phyloP scores from a whole-genome alignment of 2,797 vertebrate species.

The Triplophysa yarkandensis region DNA sequence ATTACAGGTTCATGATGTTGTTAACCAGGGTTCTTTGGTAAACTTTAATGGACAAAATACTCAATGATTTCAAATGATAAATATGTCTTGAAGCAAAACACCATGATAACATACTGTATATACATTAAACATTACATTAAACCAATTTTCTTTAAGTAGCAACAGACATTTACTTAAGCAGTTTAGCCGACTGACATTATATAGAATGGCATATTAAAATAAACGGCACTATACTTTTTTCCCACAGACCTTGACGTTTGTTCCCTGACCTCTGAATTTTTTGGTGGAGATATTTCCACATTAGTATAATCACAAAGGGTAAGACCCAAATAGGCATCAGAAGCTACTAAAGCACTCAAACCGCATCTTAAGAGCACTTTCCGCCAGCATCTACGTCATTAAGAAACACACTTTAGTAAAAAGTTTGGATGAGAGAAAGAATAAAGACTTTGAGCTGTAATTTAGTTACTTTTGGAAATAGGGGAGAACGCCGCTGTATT shows the following conservation, averaged over 20 bases:
- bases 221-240: not conserved
- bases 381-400: not conserved
- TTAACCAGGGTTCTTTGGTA: too few species aligned
- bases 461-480: not conserved
- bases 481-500: not conserved
- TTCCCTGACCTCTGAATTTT: not conserved
- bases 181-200: not conserved
- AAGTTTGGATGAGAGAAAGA: not conserved
- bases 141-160: too few species aligned
- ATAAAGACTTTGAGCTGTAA: not conserved
- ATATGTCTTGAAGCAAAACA: too few species aligned
- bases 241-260: not conserved
- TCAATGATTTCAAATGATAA: too few species aligned
- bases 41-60: too few species aligned
- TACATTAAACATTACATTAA: too few species aligned
- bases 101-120: too few species aligned
- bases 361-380: not conserved
- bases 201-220: not conserved
- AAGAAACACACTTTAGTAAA: not conserved
- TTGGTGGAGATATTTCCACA: not conserved
- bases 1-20: too few species aligned
- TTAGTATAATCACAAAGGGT: not conserved
- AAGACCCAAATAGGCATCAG: not conserved
- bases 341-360: not conserved
- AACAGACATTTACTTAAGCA: not conserved